A percentile compares a stretch with the other conserved stretches of the same genome.
Conservation (phyloP, 2,113 vertebrate species). For the human region DNA sequence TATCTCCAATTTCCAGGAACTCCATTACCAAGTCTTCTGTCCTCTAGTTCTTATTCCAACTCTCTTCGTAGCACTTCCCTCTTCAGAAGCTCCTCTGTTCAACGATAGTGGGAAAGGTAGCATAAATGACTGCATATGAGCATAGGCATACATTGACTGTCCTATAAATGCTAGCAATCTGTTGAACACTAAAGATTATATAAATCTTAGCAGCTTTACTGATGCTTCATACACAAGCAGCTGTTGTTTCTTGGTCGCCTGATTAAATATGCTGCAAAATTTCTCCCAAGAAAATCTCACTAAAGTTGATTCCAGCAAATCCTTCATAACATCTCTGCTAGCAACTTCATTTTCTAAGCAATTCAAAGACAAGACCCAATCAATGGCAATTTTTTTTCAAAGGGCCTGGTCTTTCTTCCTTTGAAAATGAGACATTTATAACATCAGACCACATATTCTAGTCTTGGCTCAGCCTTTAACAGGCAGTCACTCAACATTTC, state of each 20-base stretch:
- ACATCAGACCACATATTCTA: background rate
- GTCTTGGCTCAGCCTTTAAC: constrained; percentile 27
- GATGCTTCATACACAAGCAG: constrained; percentile 81
- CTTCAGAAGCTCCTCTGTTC: background rate
- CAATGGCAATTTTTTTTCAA: background rate
- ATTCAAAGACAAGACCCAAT: constrained; percentile 1
- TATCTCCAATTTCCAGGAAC: background rate
- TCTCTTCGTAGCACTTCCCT: background rate
- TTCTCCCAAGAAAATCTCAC: constrained; percentile 78
- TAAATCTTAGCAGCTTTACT: constrained; percentile 80
- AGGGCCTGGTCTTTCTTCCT: constrained; percentile 20
- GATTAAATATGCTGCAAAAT: constrained; percentile 79
- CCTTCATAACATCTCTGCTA: constrained; percentile 56
- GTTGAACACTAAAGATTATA: constrained; percentile 78
- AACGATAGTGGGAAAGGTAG: constrained; percentile 36
- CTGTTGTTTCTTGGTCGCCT: constrained; percentile 79
- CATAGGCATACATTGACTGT: constrained; percentile 73
- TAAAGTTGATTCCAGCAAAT: constrained; percentile 78
- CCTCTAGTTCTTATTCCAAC: background rate
- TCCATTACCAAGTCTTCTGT: background rate
- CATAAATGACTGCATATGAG: constrained; percentile 72
- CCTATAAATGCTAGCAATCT: constrained; percentile 77
- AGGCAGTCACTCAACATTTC: background rate
- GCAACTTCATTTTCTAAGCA: constrained; percentile 48
- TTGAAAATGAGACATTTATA: background rate